Evolutionary conservation across 1,140 invertebrate species (phyloP).

Genomic region (Scylla paramamosain): DNA sequence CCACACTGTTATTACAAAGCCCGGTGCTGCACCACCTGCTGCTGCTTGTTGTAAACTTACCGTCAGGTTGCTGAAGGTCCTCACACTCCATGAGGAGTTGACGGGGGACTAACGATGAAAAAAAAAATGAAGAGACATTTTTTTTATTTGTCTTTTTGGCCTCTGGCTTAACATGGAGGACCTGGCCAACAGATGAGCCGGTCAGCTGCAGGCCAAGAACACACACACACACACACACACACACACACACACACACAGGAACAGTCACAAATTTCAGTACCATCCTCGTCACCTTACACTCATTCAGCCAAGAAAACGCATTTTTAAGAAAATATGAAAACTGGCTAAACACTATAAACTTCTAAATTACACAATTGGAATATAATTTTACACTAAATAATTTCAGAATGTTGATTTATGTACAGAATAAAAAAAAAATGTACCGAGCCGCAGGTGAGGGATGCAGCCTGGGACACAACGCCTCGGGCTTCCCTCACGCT

Average conservation of each 20-base stretch:
- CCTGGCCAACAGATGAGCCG: slow-evolving; percentile 46
- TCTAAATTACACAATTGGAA: slow-evolving; percentile 17
- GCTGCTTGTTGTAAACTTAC: no score
- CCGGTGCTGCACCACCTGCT: no score
- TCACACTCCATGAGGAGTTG: neutral
- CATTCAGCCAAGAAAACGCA: neutral
- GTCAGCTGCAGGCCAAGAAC: slow-evolving; percentile 49
- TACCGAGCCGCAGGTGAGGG: neutral
- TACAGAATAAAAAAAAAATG: slow-evolving; percentile 25
- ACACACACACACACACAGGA: slow-evolving; percentile 47
- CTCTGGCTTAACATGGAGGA: slow-evolving; percentile 55
- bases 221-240: slow-evolving; percentile 51
- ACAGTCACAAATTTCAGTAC: neutral
- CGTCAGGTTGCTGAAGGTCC: neutral
- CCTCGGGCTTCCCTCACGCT: neutral
- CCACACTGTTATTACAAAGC: no score
- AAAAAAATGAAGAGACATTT: slow-evolving; percentile 30
- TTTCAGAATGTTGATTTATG: slow-evolving; percentile 23
- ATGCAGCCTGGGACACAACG: neutral
- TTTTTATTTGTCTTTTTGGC: slow-evolving; percentile 69
- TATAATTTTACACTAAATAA: slow-evolving; percentile 34
- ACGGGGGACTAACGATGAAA: neutral
- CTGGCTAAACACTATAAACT: slow-evolving; percentile 40
- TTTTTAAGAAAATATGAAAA: neutral
- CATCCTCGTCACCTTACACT: slow-evolving; percentile 9